A percentile compares a stretch with the other conserved stretches of the same genome.
Evolutionary conservation across 2,113 vertebrate species (phyloP).

Genomic region (Otolemur garnettii): DNA sequence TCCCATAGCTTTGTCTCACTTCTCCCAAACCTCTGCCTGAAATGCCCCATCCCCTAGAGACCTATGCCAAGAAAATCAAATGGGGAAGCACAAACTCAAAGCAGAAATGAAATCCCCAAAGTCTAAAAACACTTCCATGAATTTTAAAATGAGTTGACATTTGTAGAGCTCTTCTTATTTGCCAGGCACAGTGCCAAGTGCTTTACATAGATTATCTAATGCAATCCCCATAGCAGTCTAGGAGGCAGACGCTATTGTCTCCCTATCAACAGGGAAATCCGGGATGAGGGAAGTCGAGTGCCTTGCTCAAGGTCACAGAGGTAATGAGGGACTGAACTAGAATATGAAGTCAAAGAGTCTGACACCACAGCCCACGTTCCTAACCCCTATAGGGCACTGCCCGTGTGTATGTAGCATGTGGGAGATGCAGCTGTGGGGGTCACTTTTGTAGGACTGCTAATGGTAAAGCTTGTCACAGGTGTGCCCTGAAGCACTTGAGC

Average conservation of each 20-base stretch:
- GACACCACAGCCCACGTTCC: neutral
- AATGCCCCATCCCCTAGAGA: neutral
- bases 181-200: neutral
- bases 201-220: slow-evolving; percentile 57
- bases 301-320: slow-evolving; percentile 21
- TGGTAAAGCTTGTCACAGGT: neutral
- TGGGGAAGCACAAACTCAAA: neutral
- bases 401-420: neutral
- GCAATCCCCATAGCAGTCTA: neutral
- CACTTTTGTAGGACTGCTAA: neutral
- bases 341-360: slow-evolving; percentile 40
- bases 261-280: neutral
- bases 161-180: slow-evolving; percentile 48
- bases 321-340: neutral
- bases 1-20: slow-evolving; percentile 29
- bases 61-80: slow-evolving; percentile 44
- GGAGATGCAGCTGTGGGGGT: neutral
- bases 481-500: neutral
- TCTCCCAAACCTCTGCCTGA: slow-evolving; percentile 58
- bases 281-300: neutral
- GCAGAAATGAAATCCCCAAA: slow-evolving; percentile 40
- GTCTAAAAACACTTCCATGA: slow-evolving; percentile 52
- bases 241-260: neutral
- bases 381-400: neutral
- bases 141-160: slow-evolving; percentile 66